Base-by-base conservation (phyloP, 2,113 vertebrate genomes). In the Macaca nemestrina region DNA sequence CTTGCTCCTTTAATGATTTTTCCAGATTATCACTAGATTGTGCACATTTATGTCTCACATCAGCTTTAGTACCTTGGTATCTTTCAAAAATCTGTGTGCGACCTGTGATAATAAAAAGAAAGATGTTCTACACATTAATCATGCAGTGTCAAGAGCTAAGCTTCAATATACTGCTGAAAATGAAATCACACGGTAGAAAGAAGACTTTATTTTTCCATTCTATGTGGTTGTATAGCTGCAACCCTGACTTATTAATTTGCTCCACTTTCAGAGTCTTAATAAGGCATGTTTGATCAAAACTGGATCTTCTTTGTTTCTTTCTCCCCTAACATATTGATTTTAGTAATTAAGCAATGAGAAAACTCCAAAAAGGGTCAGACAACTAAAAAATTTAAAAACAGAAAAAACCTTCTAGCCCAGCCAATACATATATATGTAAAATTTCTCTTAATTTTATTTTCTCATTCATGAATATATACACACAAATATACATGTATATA, bases 291-390 rank as follows among this genome's bases (percentile, higher is more conserved):
- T 82, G 45, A 95, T 85, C 85, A 95, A 93, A 82, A 43, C 1
- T 59, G 8, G 1, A 5, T 59, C 1, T 35, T 93, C 68, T n/a
- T 93, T 93, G 3, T 82, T n/a, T 73, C 5, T 50, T 76, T 11
- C 1, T 0, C 8, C 68, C 10, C 23, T 85, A 32, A 88, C 0
- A 1, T 13, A 70, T 43, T 32, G 30, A 95, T 79, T 82, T 92
- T 94, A 92, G 40, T 55, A 95, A 86, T 93, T 92, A 97, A 82
- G 5, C 67, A 94, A 86, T 94, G 83, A 84, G 85, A 82, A 89
- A 94, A 94, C 88, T 92, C 76, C 61, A 88, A 55, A 82, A 92
- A 32, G 27, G 48, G 22, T 16, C 35, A 93, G 64, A 27, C 92
- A 97, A 88, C 79, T 3, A 91, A 48, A 95, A 8, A 45, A 90